Evolutionary conservation across 1,140 invertebrate species (phyloP).

Genomic region (Chrysomallon squamiferum): DNA sequence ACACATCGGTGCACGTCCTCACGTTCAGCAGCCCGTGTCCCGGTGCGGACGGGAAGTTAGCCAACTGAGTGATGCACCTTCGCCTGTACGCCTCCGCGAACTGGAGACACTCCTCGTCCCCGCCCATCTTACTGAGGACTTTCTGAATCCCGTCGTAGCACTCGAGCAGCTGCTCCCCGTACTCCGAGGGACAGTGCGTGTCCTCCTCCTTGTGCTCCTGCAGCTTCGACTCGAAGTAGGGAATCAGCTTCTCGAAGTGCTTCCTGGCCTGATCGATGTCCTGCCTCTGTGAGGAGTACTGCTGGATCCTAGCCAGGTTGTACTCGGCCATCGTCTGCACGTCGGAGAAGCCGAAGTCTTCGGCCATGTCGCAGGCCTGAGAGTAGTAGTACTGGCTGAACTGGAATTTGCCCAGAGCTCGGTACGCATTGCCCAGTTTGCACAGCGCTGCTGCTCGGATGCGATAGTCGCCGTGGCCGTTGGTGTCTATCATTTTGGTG

Average conservation of each 20-base stretch:
- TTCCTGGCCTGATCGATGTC: slow-evolving; percentile 51
- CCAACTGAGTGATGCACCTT: slow-evolving; percentile 37
- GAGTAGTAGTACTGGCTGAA: slow-evolving; percentile 52
- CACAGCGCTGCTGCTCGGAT: slow-evolving; percentile 40
- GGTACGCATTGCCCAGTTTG: slow-evolving; percentile 51
- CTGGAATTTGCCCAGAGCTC: slow-evolving; percentile 38
- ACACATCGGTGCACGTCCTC: slow-evolving; percentile 30
- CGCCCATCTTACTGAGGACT: slow-evolving; percentile 48
- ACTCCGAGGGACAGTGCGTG: slow-evolving; percentile 47
- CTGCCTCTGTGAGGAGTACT: slow-evolving; percentile 46
- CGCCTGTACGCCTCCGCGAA: slow-evolving; percentile 53
- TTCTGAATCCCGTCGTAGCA: slow-evolving; percentile 56
- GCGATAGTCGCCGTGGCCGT: slow-evolving; percentile 33
- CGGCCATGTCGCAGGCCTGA: slow-evolving; percentile 38
- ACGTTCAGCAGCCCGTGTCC: slow-evolving; percentile 14
- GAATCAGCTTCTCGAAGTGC: slow-evolving; percentile 51
- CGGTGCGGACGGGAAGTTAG: slow-evolving; percentile 32
- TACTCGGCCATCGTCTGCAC: slow-evolving; percentile 50
- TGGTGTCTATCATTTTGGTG: slow-evolving; percentile 35
- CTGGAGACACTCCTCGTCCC: slow-evolving; percentile 51
- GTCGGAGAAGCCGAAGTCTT: slow-evolving; percentile 42
- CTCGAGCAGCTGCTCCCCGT: slow-evolving; percentile 43
- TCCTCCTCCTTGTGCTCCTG: slow-evolving; percentile 46
- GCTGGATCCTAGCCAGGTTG: slow-evolving; percentile 49
- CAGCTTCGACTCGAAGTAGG: slow-evolving; percentile 50